Base-by-base conservation (phyloP, 2,113 vertebrate species). In the Alethe castanea region DNA sequence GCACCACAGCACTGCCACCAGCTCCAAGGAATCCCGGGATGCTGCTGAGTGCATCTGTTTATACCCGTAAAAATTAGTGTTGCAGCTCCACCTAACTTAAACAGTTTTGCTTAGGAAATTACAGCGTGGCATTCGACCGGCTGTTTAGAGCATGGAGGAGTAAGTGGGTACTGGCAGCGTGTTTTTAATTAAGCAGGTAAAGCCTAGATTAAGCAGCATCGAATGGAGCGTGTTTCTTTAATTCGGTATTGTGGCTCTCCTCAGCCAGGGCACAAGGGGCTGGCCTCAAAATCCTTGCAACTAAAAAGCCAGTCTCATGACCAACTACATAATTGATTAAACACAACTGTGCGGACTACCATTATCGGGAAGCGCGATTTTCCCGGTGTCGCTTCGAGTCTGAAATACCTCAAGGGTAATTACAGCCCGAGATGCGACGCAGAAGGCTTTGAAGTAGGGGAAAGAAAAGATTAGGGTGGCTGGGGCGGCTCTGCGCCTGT, bases 361-460 rank as follows among this genome's bases (percentile, higher is more conserved):
- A 97, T 97, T 98, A 97, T 97, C 90, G 86, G 96, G 96, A 97
- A 98, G 97, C 62, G 94, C 96, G 97, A 98, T 98, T 98, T 97
- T 96, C 94, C 93, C 64, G 64, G 97, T 97, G 97, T 98, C 53
- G 73, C 97, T 98, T 95, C 81, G 56, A 98, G 96, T 94, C 97
- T 97, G 96, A 98, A 98, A 98, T 97, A 97, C 97, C 97, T 98
- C 97, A 95, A 97, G 98, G 98, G 97, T 98, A 98, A 98, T 98
- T 98, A 98, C 95, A 97, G 96, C 80, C 96, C 54, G 57, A 92
- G 93, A 97, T 89, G 96, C 95, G 96, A 97, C 42, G 38, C 94
- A 82, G 92, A 91, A 94, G 86, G 94, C 98, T 98, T 98, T 98
- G 98, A 98, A 98, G 98, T 97, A 71, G 96, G 95, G 50, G 90